phyloP scores from a whole-genome alignment of 2,888 invertebrate genomes.

The Nemotelus nigrinus region DNA sequence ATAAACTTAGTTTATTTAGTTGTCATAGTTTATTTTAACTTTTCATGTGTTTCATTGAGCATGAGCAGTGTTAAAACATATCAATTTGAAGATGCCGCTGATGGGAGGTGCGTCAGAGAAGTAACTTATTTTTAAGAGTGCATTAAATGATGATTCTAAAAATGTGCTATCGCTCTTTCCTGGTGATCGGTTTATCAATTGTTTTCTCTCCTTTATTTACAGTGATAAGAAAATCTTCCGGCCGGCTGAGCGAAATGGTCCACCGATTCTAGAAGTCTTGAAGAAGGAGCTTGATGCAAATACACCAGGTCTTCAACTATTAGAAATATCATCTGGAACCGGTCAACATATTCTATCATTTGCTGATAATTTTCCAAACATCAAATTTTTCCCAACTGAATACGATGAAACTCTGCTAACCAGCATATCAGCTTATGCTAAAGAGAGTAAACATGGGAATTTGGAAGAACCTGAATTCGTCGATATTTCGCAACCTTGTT shows the following conservation, averaged over 20 bases:
- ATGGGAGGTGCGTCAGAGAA: neutral
- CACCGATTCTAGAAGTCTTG: slow-evolving; percentile 76
- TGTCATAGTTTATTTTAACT: too few species aligned
- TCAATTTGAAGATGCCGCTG: neutral
- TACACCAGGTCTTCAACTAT: slow-evolving; percentile 64
- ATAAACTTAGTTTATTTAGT: too few species aligned
- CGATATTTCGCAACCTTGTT: slow-evolving; percentile 69
- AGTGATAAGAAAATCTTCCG: slow-evolving; percentile 62
- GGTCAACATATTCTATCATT: slow-evolving; percentile 85
- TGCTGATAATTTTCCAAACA: slow-evolving; percentile 77
- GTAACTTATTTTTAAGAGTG: neutral
- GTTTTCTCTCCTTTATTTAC: neutral
- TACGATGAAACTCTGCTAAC: slow-evolving; percentile 70
- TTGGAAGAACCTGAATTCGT: slow-evolving; percentile 73
- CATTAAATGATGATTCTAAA: too few species aligned
- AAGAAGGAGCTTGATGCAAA: slow-evolving; percentile 70
- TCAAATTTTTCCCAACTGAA: slow-evolving; percentile 85
- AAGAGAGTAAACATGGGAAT: slow-evolving; percentile 70
- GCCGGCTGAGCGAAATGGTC: slow-evolving; percentile 80
- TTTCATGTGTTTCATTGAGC: too few species aligned
- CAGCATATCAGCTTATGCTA: slow-evolving; percentile 70
- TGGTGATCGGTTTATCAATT: neutral
- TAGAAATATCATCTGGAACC: slow-evolving; percentile 84
- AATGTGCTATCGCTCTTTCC: neutral
- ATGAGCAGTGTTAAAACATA: neutral